A percentile compares a stretch with the other conserved stretches of the same genome.
These are phyloP conservation scores for Arge pagana DNA, from an alignment of 2,888 invertebrate genomes.

Conservation along the genomic window DNA sequence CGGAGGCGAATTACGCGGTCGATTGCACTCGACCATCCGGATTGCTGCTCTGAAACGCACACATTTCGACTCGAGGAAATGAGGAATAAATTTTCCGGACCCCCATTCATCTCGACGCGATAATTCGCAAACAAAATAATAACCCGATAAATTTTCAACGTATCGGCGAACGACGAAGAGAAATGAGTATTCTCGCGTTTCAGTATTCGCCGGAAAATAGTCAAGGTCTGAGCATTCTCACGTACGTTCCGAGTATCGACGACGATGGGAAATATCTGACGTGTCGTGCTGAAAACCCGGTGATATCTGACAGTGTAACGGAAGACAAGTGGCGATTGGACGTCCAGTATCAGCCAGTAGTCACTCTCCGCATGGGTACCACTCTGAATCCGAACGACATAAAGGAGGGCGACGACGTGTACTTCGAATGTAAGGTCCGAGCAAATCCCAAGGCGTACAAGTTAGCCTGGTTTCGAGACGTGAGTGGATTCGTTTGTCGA, in stretches of 20 bases:
- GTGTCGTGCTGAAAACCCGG: slow-evolving; percentile 86
- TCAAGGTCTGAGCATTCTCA: slow-evolving; percentile 78
- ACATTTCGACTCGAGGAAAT: slow-evolving; percentile 29
- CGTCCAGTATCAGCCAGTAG: slow-evolving; percentile 89
- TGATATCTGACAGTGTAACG: slow-evolving; percentile 78
- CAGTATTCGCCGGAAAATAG: slow-evolving; percentile 83
- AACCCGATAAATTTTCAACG: neutral
- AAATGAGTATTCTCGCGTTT: too few species aligned
- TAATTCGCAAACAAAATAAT: neutral
- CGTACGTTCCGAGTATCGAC: slow-evolving; percentile 80
- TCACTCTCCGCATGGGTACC: slow-evolving; percentile 81
- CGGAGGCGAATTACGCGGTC: too few species aligned
- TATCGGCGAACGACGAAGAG: neutral
- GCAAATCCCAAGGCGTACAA: slow-evolving; percentile 85
- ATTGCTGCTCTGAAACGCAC: too few species aligned
- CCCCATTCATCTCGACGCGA: neutral
- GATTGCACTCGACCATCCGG: too few species aligned
- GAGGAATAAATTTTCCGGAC: too few species aligned
- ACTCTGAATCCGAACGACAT: slow-evolving; percentile 84
- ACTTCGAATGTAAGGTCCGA: slow-evolving; percentile 84
- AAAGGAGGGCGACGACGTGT: slow-evolving; percentile 88
- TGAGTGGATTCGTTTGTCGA: too few species aligned
- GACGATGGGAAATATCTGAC: slow-evolving; percentile 89
- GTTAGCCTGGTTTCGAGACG: slow-evolving; percentile 86
- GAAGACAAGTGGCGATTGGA: slow-evolving; percentile 88